A percentile compares a stretch with the other conserved stretches of the same genome.
Evolutionary conservation across 2,888 invertebrate genomes (phyloP).

Genomic region (Eupithecia insigniata): DNA sequence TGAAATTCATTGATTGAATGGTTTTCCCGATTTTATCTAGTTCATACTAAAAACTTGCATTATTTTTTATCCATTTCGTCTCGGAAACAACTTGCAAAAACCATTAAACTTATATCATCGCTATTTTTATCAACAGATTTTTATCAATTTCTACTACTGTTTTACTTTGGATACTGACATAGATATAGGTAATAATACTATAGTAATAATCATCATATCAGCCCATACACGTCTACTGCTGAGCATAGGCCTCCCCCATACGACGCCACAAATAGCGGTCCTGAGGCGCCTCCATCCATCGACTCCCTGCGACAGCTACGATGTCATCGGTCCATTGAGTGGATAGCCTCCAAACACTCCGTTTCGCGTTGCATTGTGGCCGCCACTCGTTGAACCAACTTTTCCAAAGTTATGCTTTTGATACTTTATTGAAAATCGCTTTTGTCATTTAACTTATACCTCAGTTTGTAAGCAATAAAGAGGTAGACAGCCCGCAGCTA

Average conservation of each 20-base stretch:
- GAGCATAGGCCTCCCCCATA: no score
- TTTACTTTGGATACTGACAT: background rate
- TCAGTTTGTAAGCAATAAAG: constrained; percentile 66
- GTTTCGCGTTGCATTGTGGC: no score
- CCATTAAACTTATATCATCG: background rate
- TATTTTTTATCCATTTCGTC: background rate
- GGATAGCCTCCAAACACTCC: no score
- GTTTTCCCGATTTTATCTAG: background rate
- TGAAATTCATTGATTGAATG: no score
- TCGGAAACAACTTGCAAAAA: background rate
- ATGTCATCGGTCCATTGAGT: no score
- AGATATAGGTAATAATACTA: no score
- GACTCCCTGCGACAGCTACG: no score
- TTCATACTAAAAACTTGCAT: background rate
- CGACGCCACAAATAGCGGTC: no score
- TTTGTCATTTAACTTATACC: constrained; percentile 47
- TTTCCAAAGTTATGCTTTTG: background rate
- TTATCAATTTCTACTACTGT: background rate
- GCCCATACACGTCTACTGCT: no score
- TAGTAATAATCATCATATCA: no score
- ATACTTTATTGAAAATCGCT: constrained; percentile 39
- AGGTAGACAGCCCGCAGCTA: constrained; percentile 74
- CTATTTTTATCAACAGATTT: background rate
- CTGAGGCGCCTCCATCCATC: no score
- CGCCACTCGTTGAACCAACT: no score